Evolutionary conservation across 2,888 invertebrate genomes (phyloP), one percentile per base, ranked within the genome.

Genomic region (Agrochola lychnidis): DNA sequence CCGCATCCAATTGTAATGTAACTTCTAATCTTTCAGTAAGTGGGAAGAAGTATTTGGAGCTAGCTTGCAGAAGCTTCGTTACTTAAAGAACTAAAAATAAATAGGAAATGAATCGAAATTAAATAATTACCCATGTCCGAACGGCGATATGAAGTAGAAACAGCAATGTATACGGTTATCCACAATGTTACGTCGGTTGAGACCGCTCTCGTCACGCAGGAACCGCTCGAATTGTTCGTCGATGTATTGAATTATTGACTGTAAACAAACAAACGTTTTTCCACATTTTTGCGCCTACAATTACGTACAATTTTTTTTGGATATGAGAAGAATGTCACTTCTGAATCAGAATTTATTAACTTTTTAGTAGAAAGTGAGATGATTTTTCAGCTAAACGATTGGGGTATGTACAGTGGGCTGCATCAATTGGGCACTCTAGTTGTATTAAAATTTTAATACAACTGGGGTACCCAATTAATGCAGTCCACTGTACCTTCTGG

Each of bases 91-190:
- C 51, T 10, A 53, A 68, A 67, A 14, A 2, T 22, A 51, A 68
- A 36, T 3, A 51, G 16, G 1, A 68, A 53, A 51, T 10, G 0
- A 1, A n/a, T n/a, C 40, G 53, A 68, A 53, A 53, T 40, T 0
- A 71, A 48, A n/a, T 25, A 71, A 57, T 57, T 73, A 73, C 73
- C 73, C 99, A 96, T 99, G 99, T 67, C 99, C 99, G 95, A 99
- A 99, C 0, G 99, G 99, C 75, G 99, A 99, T 93, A 99, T 99
- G 94, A 99, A 99, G 95, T 99, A 99, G 94, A 99, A 99, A 96
- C 98, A 99, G 96, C 99, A 99, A 93, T 99, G 99, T 89, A 99
- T 99, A 92, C 99, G 97, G 95, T 99, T 99, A 95, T 99, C 99
- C 76, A 99, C 98, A 89, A 99, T 99, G 94, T 99, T 99, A 85